These are phyloP conservation scores for Thecophora atra DNA, from an alignment of 2,888 invertebrate genomes.

Conservation along the genomic window DNA sequence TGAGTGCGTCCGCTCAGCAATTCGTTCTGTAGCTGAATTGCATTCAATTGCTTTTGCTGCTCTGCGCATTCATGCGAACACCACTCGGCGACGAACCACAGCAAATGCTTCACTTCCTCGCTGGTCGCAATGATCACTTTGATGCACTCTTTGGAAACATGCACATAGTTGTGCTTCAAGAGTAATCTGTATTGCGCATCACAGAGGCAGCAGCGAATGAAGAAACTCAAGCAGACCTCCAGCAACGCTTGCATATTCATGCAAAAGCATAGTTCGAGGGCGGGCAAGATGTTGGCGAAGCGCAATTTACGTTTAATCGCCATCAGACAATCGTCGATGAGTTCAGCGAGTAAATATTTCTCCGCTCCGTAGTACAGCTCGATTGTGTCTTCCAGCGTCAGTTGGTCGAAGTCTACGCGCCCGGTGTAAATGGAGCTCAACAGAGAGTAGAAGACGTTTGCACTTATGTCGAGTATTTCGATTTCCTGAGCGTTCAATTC, in stretches of 20 bases:
- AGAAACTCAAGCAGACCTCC: slow-evolving; percentile 59
- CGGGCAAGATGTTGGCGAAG: slow-evolving; percentile 62
- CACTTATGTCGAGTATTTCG: slow-evolving; percentile 65
- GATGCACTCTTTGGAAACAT: slow-evolving; percentile 63
- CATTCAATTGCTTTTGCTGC: slow-evolving; percentile 50
- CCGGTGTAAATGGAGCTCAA: slow-evolving; percentile 63
- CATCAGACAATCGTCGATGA: slow-evolving; percentile 54
- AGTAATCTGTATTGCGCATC: slow-evolving; percentile 59
- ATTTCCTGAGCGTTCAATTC: slow-evolving; percentile 66
- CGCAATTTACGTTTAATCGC: slow-evolving; percentile 59
- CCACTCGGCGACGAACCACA: slow-evolving; percentile 64
- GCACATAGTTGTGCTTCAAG: slow-evolving; percentile 60
- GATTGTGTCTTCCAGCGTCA: slow-evolving; percentile 59
- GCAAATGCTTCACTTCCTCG: slow-evolving; percentile 55
- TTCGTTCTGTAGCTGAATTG: slow-evolving; percentile 15
- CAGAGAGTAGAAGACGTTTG: slow-evolving; percentile 63
- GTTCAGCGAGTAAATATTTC: slow-evolving; percentile 62
- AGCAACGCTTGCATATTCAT: slow-evolving; percentile 59
- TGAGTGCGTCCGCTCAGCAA: neutral
- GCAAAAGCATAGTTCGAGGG: slow-evolving; percentile 61
- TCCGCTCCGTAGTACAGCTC: slow-evolving; percentile 65
- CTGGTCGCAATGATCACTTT: slow-evolving; percentile 59
- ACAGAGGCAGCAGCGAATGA: slow-evolving; percentile 61
- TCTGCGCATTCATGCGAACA: slow-evolving; percentile 61
- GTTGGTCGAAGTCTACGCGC: slow-evolving; percentile 53